Conservation (phyloP, 2,113 vertebrate species). For the Acanthisitta chloris region DNA sequence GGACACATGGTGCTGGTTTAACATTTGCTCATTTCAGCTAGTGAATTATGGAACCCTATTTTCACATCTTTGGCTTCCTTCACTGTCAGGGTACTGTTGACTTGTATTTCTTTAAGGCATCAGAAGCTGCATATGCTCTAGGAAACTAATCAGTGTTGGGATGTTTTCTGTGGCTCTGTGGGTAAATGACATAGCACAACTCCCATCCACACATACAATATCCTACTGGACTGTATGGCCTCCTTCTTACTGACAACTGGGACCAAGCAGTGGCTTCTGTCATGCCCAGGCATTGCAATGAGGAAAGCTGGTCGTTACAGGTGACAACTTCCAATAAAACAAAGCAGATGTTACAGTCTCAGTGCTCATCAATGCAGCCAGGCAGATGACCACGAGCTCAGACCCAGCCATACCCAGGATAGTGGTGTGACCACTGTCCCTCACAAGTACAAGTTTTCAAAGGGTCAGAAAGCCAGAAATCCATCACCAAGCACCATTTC, state of each 20-base stretch:
- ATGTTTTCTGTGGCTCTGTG: neutral
- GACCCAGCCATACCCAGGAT: neutral
- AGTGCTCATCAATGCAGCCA: neutral
- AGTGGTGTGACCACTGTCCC: neutral
- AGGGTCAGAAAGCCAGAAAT: neutral
- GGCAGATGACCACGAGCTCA: neutral
- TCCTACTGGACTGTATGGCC: neutral
- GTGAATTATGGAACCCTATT: neutral
- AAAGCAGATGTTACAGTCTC: neutral
- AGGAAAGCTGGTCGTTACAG: neutral
- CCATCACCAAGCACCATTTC: neutral
- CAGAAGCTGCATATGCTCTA: neutral
- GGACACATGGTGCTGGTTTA: neutral
- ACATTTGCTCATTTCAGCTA: neutral
- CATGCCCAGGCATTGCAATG: neutral
- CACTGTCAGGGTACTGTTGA: neutral
- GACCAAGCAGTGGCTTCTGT: neutral
- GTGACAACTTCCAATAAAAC: neutral
- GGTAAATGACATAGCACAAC: neutral
- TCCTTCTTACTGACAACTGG: fast-evolving
- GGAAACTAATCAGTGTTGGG: neutral
- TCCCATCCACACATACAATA: neutral
- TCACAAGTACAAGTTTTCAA: neutral
- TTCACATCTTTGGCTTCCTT: neutral
- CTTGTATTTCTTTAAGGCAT: neutral